phyloP scores from a whole-genome alignment of 2,888 invertebrate species.

The Nymphalis polychloros region DNA sequence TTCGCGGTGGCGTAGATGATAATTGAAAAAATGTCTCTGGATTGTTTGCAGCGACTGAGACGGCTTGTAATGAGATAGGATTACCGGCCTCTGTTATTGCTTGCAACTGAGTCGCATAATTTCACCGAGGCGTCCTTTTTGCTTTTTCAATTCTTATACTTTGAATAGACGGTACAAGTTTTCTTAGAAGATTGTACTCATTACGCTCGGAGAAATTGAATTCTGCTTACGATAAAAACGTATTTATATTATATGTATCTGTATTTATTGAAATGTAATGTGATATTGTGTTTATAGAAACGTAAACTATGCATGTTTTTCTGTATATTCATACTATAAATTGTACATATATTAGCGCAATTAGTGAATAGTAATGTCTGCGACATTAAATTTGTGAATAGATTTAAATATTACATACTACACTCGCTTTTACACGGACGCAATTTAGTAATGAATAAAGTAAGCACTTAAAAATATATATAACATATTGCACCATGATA shows the following conservation, averaged over 20 bases:
- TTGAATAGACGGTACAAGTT: slow-evolving; percentile 9
- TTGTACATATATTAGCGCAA: no score
- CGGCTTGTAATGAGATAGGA: slow-evolving; percentile 61
- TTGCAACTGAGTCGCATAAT: slow-evolving; percentile 41
- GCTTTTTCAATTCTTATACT: slow-evolving; percentile 25
- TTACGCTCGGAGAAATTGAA: slow-evolving; percentile 16
- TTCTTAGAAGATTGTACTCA: slow-evolving; percentile 13
- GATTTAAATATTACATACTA: no score
- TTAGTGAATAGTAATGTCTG: no score
- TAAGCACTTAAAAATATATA: no score
- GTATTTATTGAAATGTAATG: neutral
- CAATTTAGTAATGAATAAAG: no score
- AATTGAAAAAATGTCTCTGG: slow-evolving; percentile 77
- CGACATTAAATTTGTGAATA: no score
- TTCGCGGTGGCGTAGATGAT: slow-evolving; percentile 59
- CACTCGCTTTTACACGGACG: no score
- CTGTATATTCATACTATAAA: no score
- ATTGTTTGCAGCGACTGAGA: slow-evolving; percentile 56
- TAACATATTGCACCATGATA: no score
- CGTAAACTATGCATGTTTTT: no score
- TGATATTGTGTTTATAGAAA: neutral
- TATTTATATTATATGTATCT: neutral
- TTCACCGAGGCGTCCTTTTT: slow-evolving; percentile 28
- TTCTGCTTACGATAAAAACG: slow-evolving; percentile 7
- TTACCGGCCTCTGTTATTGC: slow-evolving; percentile 47